A percentile compares a stretch with the other conserved stretches of the same genome.
Conservation (phyloP, 2,113 vertebrate genomes). For the Pantherophis guttatus region DNA sequence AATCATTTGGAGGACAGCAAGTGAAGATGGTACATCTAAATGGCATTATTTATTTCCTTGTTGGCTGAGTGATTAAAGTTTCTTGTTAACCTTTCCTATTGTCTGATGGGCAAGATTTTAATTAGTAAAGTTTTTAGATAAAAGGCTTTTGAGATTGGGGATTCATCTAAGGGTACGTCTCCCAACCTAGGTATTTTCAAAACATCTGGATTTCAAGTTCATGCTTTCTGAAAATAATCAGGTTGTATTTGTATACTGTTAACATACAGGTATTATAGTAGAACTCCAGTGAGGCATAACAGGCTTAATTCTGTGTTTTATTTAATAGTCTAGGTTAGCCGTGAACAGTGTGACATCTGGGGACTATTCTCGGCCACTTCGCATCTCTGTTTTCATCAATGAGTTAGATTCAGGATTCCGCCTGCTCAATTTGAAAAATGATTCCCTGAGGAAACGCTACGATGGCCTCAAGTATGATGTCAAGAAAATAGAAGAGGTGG, state of each 20-base stretch:
- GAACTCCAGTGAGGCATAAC: background rate
- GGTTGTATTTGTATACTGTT: background rate
- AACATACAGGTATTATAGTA: background rate
- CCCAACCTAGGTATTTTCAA: background rate
- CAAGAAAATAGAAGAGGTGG: slow-evolving; percentile 98
- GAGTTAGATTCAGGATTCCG: slow-evolving; percentile 97
- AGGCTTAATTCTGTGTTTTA: background rate
- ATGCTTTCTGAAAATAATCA: background rate
- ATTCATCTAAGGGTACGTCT: background rate
- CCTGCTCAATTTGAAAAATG: slow-evolving; percentile 96
- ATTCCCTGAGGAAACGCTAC: slow-evolving; percentile 94
- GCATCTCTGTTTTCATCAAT: slow-evolving; percentile 95
- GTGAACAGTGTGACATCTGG: slow-evolving; percentile 97
- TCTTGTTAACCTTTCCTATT: background rate
- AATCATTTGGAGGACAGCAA: background rate
- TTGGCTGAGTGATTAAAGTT: background rate
- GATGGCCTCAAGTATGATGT: slow-evolving; percentile 97
- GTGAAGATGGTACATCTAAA: background rate
- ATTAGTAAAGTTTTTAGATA: background rate
- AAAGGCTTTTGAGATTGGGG: background rate
- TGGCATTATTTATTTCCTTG: background rate
- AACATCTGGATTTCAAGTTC: background rate
- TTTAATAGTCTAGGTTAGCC: slow-evolving; percentile 82
- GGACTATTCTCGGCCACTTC: slow-evolving; percentile 89
- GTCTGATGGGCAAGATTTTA: background rate